Percentiles rank a stretch among this genome's conserved stretches.
phyloP scores from a whole-genome alignment of 35 echinoderm and acorn worm genomes.

The Amphiura filiformis region DNA sequence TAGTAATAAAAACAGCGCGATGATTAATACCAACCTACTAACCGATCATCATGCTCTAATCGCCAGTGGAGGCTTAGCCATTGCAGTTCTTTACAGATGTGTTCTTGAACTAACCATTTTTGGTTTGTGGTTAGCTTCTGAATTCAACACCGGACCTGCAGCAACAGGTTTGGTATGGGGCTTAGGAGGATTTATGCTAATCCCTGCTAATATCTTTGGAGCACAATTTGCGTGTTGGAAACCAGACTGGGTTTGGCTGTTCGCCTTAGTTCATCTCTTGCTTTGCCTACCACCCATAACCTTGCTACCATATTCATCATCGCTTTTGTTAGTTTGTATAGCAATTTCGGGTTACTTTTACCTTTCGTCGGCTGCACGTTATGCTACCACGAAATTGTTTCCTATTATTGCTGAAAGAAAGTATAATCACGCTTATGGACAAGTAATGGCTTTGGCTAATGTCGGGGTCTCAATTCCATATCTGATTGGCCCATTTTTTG shows the following conservation, averaged over 20 bases:
- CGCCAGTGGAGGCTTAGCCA: background rate
- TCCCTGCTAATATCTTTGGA: background rate
- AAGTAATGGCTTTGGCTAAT: background rate
- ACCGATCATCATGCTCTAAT: background rate
- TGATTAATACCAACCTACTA: background rate
- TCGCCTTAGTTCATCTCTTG: background rate
- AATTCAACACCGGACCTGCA: background rate
- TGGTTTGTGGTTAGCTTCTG: background rate
- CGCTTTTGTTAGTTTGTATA: background rate
- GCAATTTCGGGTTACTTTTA: background rate
- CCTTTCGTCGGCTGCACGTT: background rate
- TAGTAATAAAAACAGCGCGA: background rate
- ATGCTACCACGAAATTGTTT: background rate
- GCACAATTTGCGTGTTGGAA: background rate
- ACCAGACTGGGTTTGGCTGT: background rate
- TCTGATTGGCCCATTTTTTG: background rate
- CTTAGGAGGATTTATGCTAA: background rate
- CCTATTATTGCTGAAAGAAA: background rate
- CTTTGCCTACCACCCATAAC: background rate
- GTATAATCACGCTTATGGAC: background rate
- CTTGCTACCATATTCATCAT: background rate
- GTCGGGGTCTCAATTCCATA: background rate
- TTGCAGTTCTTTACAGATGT: background rate
- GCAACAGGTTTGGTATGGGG: background rate
- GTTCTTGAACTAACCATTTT: background rate